These are phyloP conservation scores for Cynoglossus semilaevis DNA, from an alignment of 2,113 vertebrate species.

Conservation along the genomic window DNA sequence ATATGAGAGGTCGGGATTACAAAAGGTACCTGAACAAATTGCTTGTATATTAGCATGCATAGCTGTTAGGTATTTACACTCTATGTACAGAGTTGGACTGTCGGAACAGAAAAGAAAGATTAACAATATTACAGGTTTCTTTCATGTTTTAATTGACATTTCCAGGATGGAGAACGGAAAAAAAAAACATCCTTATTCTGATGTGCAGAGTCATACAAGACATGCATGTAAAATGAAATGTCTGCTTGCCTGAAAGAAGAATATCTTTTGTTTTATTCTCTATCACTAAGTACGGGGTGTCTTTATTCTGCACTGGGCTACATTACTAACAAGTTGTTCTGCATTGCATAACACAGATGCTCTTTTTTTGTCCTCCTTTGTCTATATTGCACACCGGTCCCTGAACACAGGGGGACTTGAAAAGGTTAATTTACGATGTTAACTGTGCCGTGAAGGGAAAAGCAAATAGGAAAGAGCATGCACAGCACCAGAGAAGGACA, in stretches of 20 bases:
- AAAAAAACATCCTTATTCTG: slow-evolving; percentile 81
- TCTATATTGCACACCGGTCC: slow-evolving; percentile 83
- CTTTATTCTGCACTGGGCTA: slow-evolving; percentile 45
- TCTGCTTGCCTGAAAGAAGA: slow-evolving; percentile 81
- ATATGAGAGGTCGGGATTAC: slow-evolving; percentile 85
- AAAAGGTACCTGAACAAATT: slow-evolving; percentile 97
- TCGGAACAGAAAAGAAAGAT: slow-evolving; percentile 73
- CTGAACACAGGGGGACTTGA: slow-evolving; percentile 82
- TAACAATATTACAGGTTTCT: slow-evolving; percentile 71
- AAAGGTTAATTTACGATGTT: slow-evolving; percentile 88
- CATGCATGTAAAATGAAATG: slow-evolving; percentile 88
- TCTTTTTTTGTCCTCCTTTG: slow-evolving; percentile 64
- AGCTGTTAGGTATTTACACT: slow-evolving; percentile 92
- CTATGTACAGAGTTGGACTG: slow-evolving; percentile 87
- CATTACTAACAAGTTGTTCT: slow-evolving; percentile 52
- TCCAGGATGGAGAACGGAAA: slow-evolving; percentile 79
- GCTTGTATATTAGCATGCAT: slow-evolving; percentile 96
- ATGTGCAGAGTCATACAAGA: slow-evolving; percentile 80
- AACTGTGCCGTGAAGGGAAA: slow-evolving; percentile 89
- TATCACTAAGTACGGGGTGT: slow-evolving; percentile 34
- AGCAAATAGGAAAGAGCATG: slow-evolving; percentile 86
- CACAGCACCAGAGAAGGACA: slow-evolving; percentile 89
- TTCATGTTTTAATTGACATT: slow-evolving; percentile 82
- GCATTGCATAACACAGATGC: slow-evolving; percentile 67
- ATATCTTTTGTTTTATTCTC: slow-evolving; percentile 38